Evolutionary conservation across 2,888 invertebrate species (phyloP).

Genomic region (Cremastinae sp.): DNA sequence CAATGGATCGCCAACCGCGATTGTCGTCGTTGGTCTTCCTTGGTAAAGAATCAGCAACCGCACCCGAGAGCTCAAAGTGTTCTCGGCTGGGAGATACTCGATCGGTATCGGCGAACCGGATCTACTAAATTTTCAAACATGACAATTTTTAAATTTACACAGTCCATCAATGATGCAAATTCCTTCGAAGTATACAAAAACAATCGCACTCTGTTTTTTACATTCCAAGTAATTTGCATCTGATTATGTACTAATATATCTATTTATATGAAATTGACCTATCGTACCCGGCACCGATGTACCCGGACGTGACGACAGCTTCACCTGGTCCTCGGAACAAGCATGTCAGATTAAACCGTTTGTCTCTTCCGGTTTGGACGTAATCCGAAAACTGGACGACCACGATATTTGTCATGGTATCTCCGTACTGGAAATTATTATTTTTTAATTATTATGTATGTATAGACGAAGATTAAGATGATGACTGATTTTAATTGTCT

Average conservation of each 20-base stretch:
- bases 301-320: constrained; percentile 95
- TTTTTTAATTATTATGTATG: no score
- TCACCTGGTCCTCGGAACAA: constrained; percentile 95
- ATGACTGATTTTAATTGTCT: neutral
- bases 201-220: neutral
- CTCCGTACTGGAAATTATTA: constrained; percentile 87
- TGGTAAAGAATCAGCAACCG: constrained; percentile 92
- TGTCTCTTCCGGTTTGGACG: constrained; percentile 94
- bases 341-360: constrained; percentile 95
- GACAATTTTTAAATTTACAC: no score
- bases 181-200: neutral
- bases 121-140: constrained; percentile 80
- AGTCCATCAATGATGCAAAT: constrained; percentile 9
- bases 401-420: constrained; percentile 96
- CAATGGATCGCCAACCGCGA: constrained; percentile 95
- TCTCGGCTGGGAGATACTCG: constrained; percentile 95
- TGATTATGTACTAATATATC: neutral
- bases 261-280: constrained; percentile 53
- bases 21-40: constrained; percentile 94
- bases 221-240: no score
- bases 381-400: constrained; percentile 96
- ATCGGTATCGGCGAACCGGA: constrained; percentile 96
- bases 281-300: constrained; percentile 93
- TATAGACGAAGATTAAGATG: no score
- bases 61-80: constrained; percentile 93